These are phyloP conservation scores for Limosa lapponica DNA, from an alignment of 2,797 vertebrate genomes.

Conservation along the genomic window DNA sequence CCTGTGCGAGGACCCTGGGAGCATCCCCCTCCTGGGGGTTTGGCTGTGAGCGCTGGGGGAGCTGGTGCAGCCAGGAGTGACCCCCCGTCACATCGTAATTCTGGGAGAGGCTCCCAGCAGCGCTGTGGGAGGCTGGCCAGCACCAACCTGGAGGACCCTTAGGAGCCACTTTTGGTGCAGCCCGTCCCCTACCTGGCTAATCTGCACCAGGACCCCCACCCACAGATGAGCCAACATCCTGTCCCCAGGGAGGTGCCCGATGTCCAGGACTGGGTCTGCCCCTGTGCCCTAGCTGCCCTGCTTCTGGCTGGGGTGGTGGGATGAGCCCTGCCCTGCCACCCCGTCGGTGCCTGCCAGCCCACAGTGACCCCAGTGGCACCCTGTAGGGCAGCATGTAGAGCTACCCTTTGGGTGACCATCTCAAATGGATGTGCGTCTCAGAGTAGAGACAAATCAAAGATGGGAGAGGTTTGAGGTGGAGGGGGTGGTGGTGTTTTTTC, in stretches of 20 bases:
- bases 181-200: not conserved
- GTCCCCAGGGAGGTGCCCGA: accelerated
- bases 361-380: not conserved
- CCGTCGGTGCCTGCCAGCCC: accelerated
- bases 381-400: accelerated
- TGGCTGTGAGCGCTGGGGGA: not conserved
- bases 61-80: not conserved
- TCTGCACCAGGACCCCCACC: not conserved
- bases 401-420: not conserved
- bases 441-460: not conserved
- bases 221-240: accelerated
- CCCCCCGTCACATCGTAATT: accelerated
- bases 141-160: no score
- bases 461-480: not conserved
- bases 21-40: not conserved
- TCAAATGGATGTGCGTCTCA: accelerated
- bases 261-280: not conserved
- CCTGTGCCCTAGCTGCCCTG: accelerated
- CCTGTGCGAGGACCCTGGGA: not conserved
- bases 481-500: not conserved
- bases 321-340: not conserved
- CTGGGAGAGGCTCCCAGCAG: not conserved
- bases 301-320: not conserved
- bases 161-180: not conserved
- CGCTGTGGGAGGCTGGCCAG: not conserved